Evolutionary conservation across 2,113 vertebrate genomes (phyloP).

Genomic region (Psammodynastes pulverulentus): DNA sequence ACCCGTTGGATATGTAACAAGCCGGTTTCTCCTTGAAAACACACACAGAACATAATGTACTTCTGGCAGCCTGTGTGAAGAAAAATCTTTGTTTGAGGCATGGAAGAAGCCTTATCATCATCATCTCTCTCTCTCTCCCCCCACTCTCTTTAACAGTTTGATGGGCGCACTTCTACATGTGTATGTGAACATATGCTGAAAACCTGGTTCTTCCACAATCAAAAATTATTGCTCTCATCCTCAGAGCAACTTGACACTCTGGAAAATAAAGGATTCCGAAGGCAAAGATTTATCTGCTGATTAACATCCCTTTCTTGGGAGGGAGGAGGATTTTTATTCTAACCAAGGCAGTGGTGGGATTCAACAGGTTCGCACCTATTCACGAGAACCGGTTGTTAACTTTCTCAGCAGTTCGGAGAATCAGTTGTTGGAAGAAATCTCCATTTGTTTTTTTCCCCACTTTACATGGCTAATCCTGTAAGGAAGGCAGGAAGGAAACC

Average conservation of each 20-base stretch:
- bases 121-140: not conserved
- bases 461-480: too few species aligned
- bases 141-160: slow-evolving; percentile 6
- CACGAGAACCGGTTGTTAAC: too few species aligned
- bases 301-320: not conserved
- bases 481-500: too few species aligned
- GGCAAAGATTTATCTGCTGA: not conserved
- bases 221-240: slow-evolving; percentile 21
- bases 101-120: slow-evolving; percentile 6
- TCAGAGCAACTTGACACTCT: not conserved
- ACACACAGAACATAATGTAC: slow-evolving; percentile 42
- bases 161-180: too few species aligned
- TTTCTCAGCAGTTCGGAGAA: too few species aligned
- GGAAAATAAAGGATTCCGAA: not conserved
- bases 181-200: not conserved
- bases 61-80: slow-evolving; percentile 41
- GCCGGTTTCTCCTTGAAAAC: slow-evolving; percentile 29
- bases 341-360: too few species aligned
- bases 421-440: too few species aligned
- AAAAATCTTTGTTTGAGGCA: slow-evolving; percentile 28
- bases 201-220: slow-evolving; percentile 29
- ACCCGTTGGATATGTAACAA: slow-evolving; percentile 19
- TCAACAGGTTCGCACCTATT: too few species aligned
- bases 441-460: too few species aligned
- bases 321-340: not conserved